phyloP scores from a whole-genome alignment of 2,797 vertebrate species.

The Cyprinella venusta region DNA sequence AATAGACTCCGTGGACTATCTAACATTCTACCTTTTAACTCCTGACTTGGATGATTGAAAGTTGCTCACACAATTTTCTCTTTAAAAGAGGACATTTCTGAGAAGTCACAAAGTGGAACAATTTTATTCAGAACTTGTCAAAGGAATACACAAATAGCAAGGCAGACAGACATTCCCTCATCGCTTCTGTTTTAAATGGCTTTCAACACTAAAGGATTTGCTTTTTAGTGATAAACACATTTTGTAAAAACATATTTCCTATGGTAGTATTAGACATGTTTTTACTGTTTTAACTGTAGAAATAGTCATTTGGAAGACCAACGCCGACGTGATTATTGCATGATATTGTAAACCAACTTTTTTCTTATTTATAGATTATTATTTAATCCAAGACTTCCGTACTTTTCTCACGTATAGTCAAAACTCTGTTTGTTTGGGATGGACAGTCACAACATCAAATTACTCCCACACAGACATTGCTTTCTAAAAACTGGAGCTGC shows the following conservation, averaged over 20 bases:
- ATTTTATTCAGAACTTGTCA: slow-evolving; percentile 49
- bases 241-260: slow-evolving; percentile 26
- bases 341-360: slow-evolving; percentile 22
- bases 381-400: slow-evolving; percentile 49
- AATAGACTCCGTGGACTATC: slow-evolving; percentile 41
- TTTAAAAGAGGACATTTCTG: slow-evolving; percentile 38
- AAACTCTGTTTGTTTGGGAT: slow-evolving; percentile 29
- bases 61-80: background rate
- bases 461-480: slow-evolving; percentile 7
- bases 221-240: slow-evolving; percentile 16
- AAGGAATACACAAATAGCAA: slow-evolving; percentile 46
- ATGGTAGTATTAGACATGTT: slow-evolving; percentile 19
- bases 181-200: slow-evolving; percentile 46
- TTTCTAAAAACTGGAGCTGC: slow-evolving; percentile 32
- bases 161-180: slow-evolving; percentile 51
- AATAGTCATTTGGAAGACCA: slow-evolving; percentile 6
- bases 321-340: slow-evolving; percentile 16
- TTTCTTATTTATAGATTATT: slow-evolving; percentile 41
- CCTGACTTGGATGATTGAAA: slow-evolving; percentile 32
- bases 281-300: slow-evolving; percentile 33
- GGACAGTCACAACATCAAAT: slow-evolving; percentile 17
- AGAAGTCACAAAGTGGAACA: slow-evolving; percentile 51
- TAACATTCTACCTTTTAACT: slow-evolving; percentile 49
- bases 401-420: slow-evolving; percentile 28
- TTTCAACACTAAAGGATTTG: slow-evolving; percentile 36